A percentile compares a stretch with the other conserved stretches of the same genome.
Conservation (phyloP, 1,140 invertebrate genomes). For the Drepana arcuata region DNA sequence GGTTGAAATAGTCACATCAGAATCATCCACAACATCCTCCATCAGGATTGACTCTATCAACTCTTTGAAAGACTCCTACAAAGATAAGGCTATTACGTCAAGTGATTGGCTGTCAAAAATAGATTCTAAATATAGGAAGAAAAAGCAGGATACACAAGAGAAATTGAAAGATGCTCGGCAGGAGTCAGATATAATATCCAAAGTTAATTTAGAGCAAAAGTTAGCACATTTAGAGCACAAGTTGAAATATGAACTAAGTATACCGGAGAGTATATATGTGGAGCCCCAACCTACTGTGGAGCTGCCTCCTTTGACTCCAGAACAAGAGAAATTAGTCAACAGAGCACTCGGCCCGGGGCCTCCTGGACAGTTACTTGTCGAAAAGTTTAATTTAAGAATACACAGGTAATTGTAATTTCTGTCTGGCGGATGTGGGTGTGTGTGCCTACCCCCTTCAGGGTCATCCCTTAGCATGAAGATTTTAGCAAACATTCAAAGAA, state of each 20-base stretch:
- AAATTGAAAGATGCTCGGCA: slow-evolving; percentile 46
- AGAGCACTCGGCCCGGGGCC: slow-evolving; percentile 65
- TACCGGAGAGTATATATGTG: slow-evolving; percentile 54
- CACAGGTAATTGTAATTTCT: too few relatives aligned
- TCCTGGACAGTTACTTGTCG: slow-evolving; percentile 65
- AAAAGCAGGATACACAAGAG: slow-evolving; percentile 40
- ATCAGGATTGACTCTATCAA: slow-evolving; percentile 50
- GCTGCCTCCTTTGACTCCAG: slow-evolving; percentile 66
- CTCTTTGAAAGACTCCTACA: slow-evolving; percentile 39
- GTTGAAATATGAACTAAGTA: slow-evolving; percentile 58
- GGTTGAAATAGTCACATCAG: slow-evolving; percentile 52
- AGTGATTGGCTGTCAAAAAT: slow-evolving; percentile 50
- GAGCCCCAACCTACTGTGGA: slow-evolving; percentile 58
- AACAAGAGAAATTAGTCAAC: slow-evolving; percentile 67
- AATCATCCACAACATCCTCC: slow-evolving; percentile 56
- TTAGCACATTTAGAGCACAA: slow-evolving; percentile 53
- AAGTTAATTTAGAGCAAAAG: slow-evolving; percentile 58
- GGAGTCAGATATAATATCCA: slow-evolving; percentile 58
- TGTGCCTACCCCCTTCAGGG: too few relatives aligned
- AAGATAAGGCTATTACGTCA: slow-evolving; percentile 36
- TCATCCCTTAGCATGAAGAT: too few relatives aligned
- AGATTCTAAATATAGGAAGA: slow-evolving; percentile 56
- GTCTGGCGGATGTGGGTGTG: too few relatives aligned
- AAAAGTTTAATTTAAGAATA: slow-evolving; percentile 77
- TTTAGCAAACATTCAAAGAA: too few relatives aligned